Conservation (phyloP, 2,888 invertebrate species). For the Arge pagana region DNA sequence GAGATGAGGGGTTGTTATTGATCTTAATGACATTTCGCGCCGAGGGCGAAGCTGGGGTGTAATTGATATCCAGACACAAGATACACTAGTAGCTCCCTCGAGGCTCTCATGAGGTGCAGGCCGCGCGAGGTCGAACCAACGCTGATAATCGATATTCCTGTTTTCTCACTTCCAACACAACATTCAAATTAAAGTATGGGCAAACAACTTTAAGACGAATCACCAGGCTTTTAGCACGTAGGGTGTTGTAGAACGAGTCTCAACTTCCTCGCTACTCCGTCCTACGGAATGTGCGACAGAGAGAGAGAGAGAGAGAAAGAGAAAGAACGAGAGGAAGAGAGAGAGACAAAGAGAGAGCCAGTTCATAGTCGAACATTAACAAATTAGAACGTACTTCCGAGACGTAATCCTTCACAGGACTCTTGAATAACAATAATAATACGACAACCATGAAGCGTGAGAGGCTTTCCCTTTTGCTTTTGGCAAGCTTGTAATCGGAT, state of each 20-base stretch:
- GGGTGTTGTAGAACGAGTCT: background rate
- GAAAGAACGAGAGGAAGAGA: too few species aligned
- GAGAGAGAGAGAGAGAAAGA: too few species aligned
- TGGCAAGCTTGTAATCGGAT: too few species aligned
- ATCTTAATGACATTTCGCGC: slow-evolving; percentile 55
- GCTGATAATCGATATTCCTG: slow-evolving; percentile 12
- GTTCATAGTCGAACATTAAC: too few species aligned
- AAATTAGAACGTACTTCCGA: too few species aligned
- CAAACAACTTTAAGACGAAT: slow-evolving; percentile 18
- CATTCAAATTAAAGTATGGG: slow-evolving; percentile 17
- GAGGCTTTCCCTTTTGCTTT: too few species aligned
- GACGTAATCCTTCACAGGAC: too few species aligned
- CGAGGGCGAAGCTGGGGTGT: slow-evolving; percentile 45
- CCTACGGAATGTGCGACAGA: too few species aligned
- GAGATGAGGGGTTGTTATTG: slow-evolving; percentile 42
- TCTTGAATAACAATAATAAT: too few species aligned
- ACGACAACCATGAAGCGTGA: too few species aligned
- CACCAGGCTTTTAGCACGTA: slow-evolving; percentile 2
- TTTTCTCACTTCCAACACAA: background rate
- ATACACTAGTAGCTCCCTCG: slow-evolving; percentile 26
- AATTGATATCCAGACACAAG: slow-evolving; percentile 48
- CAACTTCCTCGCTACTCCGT: too few species aligned
- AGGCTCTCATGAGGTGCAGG: background rate
- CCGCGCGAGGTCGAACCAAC: background rate
- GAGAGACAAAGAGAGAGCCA: too few species aligned